A percentile compares a stretch with the other conserved stretches of the same genome.
Evolutionary conservation across 2,113 vertebrate genomes (phyloP).

Genomic region (Neoarius graeffei): DNA sequence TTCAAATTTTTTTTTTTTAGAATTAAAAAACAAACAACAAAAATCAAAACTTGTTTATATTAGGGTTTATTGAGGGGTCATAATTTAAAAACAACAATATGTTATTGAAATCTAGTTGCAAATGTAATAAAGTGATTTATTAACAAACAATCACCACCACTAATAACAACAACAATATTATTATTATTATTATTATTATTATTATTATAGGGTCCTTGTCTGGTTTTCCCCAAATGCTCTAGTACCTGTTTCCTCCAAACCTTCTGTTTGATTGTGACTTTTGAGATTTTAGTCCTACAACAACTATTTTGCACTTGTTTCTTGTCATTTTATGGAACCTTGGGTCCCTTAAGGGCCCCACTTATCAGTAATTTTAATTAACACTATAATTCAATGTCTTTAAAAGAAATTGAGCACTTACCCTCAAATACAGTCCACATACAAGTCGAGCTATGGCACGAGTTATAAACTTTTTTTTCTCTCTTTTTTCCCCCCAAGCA

Average conservation of each 20-base stretch:
- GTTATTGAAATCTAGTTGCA: too few species aligned
- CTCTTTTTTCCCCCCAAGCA: neutral
- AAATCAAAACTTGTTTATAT: neutral
- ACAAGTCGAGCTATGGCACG: neutral
- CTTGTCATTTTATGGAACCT: neutral
- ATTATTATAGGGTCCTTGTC: neutral
- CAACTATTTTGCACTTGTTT: neutral
- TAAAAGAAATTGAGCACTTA: constrained; percentile 14
- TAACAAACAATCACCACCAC: too few species aligned
- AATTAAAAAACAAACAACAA: too few species aligned
- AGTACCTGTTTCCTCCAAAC: neutral
- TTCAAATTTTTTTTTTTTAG: too few species aligned
- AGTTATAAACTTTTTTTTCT: neutral
- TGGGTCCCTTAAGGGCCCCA: neutral
- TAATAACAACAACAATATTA: neutral
- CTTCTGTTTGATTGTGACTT: neutral
- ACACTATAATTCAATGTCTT: too few species aligned
- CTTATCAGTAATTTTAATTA: neutral
- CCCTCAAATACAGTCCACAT: neutral
- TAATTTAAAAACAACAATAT: neutral
- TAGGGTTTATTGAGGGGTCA: neutral
- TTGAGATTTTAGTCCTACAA: neutral
- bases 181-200: neutral
- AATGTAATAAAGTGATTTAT: too few species aligned
- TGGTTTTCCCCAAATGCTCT: neutral